A percentile compares a stretch with the other conserved stretches of the same genome.
phyloP scores from a whole-genome alignment of 2,113 vertebrate genomes.

The Atlantisia rogersi region DNA sequence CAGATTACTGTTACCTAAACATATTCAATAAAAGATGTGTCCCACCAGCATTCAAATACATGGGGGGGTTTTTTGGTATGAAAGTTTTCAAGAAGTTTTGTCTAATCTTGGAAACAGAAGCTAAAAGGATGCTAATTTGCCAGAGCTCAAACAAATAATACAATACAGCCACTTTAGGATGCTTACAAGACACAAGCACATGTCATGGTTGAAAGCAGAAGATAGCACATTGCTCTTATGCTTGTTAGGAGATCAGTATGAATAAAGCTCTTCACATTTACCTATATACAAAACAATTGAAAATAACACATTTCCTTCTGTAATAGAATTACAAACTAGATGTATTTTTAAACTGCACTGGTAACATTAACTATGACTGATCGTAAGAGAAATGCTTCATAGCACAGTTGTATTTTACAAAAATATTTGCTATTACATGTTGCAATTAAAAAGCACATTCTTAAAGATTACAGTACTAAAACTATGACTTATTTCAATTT shows the following conservation, averaged over 20 bases:
- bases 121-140: not conserved
- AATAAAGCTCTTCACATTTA: not conserved
- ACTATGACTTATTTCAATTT: not conserved
- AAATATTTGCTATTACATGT: not conserved
- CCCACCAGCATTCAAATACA: not conserved
- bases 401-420: not conserved
- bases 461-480: not conserved
- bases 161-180: not conserved
- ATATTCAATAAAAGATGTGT: not conserved
- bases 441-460: not conserved
- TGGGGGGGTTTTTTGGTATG: not conserved
- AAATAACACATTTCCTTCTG: not conserved
- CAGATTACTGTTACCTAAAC: not conserved
- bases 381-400: not conserved
- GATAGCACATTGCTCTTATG: not conserved
- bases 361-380: not conserved
- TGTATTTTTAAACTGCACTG: not conserved
- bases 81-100: not conserved
- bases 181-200: not conserved
- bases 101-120: not conserved
- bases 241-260: not conserved
- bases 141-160: not conserved
- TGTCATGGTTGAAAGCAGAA: not conserved
- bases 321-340: not conserved
- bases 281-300: not conserved